Percentiles rank a stretch among this genome's conserved stretches.
Evolutionary conservation across 1,140 invertebrate species (phyloP).

Genomic region (Bombus polaris): DNA sequence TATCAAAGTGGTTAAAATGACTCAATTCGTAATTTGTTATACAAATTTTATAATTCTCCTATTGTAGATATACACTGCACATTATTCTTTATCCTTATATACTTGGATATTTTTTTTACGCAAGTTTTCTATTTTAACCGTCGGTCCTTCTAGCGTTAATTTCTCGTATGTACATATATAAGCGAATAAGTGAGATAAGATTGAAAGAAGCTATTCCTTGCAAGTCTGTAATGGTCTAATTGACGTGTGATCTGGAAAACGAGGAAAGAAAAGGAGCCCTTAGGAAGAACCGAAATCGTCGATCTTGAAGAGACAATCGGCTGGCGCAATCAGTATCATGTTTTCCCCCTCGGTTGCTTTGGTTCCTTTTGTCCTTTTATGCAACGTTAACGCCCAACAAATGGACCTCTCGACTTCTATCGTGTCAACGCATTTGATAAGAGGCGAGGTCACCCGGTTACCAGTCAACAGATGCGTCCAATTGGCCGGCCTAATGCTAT

Average conservation of each 20-base stretch:
- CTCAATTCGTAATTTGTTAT: not conserved
- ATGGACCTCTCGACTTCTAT: constrained; percentile 71
- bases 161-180: not conserved
- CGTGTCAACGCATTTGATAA: constrained; percentile 75
- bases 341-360: constrained; percentile 33
- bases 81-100: too few relatives aligned
- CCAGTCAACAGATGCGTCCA: constrained; percentile 71
- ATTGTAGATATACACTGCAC: too few relatives aligned
- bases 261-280: constrained; percentile 41
- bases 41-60: too few relatives aligned
- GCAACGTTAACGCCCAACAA: constrained; percentile 66
- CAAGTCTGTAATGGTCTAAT: constrained; percentile 56
- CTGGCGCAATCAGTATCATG: constrained; percentile 51
- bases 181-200: not conserved
- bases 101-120: too few relatives aligned
- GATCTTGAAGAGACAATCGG: constrained; percentile 47
- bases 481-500: constrained; percentile 64
- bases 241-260: constrained; percentile 14
- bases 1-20: not conserved
- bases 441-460: constrained; percentile 73
- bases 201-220: constrained; percentile 54
- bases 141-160: not conserved
- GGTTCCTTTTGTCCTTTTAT: constrained; percentile 33
- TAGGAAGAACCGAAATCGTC: constrained; percentile 35
- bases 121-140: too few relatives aligned